phyloP scores from a whole-genome alignment of 2,888 invertebrate genomes.

The Argyresthia goedartella region DNA sequence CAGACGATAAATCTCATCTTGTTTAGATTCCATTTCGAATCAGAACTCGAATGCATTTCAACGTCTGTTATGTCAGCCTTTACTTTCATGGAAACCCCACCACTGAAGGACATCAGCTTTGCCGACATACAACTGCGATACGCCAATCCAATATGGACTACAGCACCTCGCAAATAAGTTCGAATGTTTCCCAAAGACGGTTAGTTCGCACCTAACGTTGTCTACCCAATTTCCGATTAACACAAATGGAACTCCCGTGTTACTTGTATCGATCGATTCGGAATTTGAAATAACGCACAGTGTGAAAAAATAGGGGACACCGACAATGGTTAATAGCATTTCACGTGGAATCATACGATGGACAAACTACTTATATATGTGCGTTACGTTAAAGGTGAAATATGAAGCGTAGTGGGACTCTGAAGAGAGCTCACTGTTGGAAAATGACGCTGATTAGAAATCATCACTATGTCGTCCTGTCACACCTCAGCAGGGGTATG shows the following conservation, averaged over 20 bases:
- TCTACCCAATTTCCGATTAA: neutral
- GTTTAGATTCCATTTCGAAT: constrained; percentile 2
- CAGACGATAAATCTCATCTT: neutral
- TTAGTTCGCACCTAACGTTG: neutral
- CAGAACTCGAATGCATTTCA: neutral
- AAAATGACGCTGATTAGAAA: no score
- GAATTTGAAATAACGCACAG: neutral
- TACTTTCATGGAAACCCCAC: neutral
- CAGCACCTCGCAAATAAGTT: neutral
- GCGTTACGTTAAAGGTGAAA: no score
- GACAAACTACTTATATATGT: no score
- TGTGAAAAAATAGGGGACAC: neutral
- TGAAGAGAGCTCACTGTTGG: no score
- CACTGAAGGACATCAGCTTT: neutral
- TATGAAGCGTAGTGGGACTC: no score
- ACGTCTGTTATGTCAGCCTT: neutral
- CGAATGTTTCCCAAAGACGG: neutral
- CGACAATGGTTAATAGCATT: neutral
- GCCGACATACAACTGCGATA: neutral
- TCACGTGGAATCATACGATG: neutral
- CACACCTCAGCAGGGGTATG: no score
- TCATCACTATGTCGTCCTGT: no score
- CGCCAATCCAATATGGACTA: neutral
- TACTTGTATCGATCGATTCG: neutral
- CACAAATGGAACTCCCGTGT: neutral